A percentile compares a stretch with the other conserved stretches of the same genome.
phyloP scores from a whole-genome alignment of 2,113 vertebrate genomes.

The Lathamus discolor region DNA sequence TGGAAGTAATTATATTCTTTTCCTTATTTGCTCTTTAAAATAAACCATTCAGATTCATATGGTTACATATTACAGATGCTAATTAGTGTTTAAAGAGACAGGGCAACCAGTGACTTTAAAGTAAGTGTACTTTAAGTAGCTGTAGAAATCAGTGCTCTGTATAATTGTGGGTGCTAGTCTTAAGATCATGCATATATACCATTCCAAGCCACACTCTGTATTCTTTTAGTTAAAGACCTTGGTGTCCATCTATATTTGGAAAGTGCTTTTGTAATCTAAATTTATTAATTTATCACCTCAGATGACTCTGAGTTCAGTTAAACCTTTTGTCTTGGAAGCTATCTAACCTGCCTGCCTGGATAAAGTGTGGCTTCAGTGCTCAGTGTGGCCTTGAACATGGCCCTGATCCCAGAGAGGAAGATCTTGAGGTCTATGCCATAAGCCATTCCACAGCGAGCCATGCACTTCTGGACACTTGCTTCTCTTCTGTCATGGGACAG shows the following conservation, averaged over 20 bases:
- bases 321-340: background rate
- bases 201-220: background rate
- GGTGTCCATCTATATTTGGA: background rate
- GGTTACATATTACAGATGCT: background rate
- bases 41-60: background rate
- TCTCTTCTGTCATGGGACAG: background rate
- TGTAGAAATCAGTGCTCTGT: background rate
- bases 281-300: background rate
- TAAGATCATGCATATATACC: background rate
- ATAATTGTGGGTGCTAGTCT: background rate
- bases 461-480: background rate
- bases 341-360: background rate
- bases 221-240: background rate
- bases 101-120: background rate
- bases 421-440: background rate
- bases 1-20: background rate
- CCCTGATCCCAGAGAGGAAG: background rate
- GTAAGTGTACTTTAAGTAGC: background rate
- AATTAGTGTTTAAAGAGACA: background rate
- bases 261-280: background rate
- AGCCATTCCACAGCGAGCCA: background rate
- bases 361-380: background rate
- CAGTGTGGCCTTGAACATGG: background rate
- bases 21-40: background rate
- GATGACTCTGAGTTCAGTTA: background rate